phyloP scores from a whole-genome alignment of 2,888 invertebrate species.

The Branchellion lobata region DNA sequence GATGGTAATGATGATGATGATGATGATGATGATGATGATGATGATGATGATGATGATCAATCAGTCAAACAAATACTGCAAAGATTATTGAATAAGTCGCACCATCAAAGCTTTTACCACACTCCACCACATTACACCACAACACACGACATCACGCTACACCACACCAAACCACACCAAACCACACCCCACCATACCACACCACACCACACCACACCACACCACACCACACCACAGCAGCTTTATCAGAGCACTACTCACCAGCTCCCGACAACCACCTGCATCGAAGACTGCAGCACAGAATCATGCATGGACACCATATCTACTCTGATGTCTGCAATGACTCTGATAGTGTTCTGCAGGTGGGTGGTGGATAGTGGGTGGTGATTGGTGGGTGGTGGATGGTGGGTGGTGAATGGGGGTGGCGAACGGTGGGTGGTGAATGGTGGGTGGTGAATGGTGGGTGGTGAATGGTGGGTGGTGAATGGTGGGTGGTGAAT shows the following conservation, averaged over 20 bases:
- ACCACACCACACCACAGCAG: constrained; percentile 12
- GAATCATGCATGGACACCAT: constrained; percentile 58
- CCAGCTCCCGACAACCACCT: constrained; percentile 50
- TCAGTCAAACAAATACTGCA: too few relatives aligned
- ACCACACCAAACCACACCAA: too few relatives aligned
- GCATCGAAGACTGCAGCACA: constrained; percentile 58
- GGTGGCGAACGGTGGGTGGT: too few relatives aligned
- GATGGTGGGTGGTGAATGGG: too few relatives aligned
- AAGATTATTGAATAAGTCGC: too few relatives aligned
- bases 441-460: too few relatives aligned
- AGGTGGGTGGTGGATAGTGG: constrained; percentile 49
- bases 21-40: constrained; percentile 20
- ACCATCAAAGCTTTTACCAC: too few relatives aligned
- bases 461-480: too few relatives aligned
- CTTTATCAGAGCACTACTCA: constrained; percentile 26
- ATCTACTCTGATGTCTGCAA: constrained; percentile 60
- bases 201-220: background rate
- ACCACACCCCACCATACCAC: background rate
- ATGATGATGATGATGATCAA: constrained; percentile 4
- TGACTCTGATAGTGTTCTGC: constrained; percentile 60
- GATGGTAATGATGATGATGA: constrained; percentile 18
- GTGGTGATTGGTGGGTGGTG: background rate
- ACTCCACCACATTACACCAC: too few relatives aligned
- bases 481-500: too few relatives aligned
- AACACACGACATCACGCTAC: too few relatives aligned